These are phyloP conservation scores for Arctia plantaginis DNA, from an alignment of 2,888 invertebrate species.

Conservation along the genomic window DNA sequence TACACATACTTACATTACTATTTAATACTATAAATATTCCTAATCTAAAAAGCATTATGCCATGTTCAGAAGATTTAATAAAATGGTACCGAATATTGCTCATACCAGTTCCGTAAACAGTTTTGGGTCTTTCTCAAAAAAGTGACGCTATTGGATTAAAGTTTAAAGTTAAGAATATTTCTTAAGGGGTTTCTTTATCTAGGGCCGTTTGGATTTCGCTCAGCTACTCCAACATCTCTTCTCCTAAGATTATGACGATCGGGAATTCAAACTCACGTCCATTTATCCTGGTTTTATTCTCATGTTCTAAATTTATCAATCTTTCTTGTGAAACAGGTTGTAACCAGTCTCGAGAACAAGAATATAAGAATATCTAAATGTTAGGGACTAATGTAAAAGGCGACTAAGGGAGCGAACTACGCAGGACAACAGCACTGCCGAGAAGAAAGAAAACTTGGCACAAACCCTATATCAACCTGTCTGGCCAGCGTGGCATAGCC, in stretches of 20 bases:
- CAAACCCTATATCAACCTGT: no score
- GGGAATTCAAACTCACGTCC: neutral
- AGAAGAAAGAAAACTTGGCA: no score
- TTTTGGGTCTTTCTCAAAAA: conserved; percentile 27
- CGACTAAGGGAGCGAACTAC: no score
- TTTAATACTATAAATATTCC: neutral
- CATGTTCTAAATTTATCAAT: neutral
- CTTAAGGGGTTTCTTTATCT: no score
- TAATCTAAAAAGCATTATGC: neutral
- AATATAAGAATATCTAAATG: no score
- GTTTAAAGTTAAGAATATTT: no score
- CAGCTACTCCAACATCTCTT: neutral
- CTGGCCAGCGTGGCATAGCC: no score
- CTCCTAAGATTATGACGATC: no score
- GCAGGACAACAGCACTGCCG: no score
- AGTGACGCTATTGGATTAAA: neutral
- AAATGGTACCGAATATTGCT: neutral
- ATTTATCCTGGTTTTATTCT: neutral
- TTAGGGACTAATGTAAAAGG: no score
- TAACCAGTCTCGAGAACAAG: no score
- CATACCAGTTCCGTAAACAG: neutral
- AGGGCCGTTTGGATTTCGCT: neutral
- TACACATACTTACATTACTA: neutral
- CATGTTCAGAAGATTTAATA: neutral
- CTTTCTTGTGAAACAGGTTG: neutral